phyloP scores from a whole-genome alignment of 2,888 invertebrate genomes.

The Apoderus coryli region DNA sequence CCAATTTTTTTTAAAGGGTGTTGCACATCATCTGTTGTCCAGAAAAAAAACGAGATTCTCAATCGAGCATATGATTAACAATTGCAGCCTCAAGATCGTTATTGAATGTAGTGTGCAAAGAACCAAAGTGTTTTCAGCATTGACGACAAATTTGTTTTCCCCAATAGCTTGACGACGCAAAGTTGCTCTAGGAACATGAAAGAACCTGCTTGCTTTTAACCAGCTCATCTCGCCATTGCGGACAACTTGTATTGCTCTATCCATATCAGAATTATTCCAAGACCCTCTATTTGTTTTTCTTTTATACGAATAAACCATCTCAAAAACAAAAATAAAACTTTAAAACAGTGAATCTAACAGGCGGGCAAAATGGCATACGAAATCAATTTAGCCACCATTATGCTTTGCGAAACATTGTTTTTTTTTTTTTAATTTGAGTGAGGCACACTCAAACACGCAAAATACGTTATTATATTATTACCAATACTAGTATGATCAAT shows the following conservation, averaged over 20 bases:
- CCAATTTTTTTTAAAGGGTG: slow-evolving; percentile 10
- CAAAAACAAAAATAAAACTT: too few relatives aligned
- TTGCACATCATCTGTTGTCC: slow-evolving; percentile 8
- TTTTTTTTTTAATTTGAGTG: too few relatives aligned
- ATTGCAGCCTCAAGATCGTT: neutral
- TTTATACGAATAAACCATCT: slow-evolving; percentile 3
- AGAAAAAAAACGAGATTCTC: slow-evolving; percentile 7
- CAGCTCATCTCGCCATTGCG: slow-evolving; percentile 2
- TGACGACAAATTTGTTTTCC: slow-evolving; percentile 8
- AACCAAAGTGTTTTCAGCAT: slow-evolving; percentile 5
- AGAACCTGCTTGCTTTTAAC: slow-evolving; percentile 3
- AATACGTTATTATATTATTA: too few relatives aligned
- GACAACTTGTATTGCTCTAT: neutral
- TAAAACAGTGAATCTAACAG: too few relatives aligned
- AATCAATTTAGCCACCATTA: neutral
- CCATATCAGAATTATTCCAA: slow-evolving; percentile 1
- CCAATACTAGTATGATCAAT: too few relatives aligned
- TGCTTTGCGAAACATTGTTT: too few relatives aligned
- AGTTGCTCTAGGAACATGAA: slow-evolving; percentile 10
- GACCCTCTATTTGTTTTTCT: neutral
- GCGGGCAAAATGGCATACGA: slow-evolving; percentile 2
- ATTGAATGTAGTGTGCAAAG: slow-evolving; percentile 1
- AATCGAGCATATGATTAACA: neutral
- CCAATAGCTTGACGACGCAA: slow-evolving; percentile 9
- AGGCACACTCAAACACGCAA: too few relatives aligned